Evolutionary conservation across 2,888 invertebrate genomes (phyloP).

Genomic region (Timema cristinae): DNA sequence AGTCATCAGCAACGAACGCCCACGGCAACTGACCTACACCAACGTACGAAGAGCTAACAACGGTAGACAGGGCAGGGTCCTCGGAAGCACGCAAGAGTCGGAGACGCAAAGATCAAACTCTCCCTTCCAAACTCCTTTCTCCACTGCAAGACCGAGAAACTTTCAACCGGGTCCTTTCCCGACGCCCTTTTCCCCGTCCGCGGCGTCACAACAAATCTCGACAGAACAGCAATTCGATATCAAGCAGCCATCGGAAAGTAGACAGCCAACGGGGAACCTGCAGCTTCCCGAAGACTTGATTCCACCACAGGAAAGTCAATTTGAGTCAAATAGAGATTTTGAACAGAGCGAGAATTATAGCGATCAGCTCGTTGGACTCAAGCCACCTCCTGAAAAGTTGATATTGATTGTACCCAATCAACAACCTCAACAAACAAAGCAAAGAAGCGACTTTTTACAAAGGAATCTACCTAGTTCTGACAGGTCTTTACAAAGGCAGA

Average conservation of each 20-base stretch:
- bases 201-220: too few species aligned
- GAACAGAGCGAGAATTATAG: not conserved
- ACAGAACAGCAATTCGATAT: too few species aligned
- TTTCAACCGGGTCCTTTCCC: not conserved
- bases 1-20: not conserved
- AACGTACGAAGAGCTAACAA: not conserved
- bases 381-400: too few species aligned
- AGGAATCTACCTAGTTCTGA: too few species aligned
- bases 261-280: not conserved
- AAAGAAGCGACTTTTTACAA: not conserved
- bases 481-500: too few species aligned
- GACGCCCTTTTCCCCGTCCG: not conserved
- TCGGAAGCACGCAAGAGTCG: not conserved
- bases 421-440: not conserved
- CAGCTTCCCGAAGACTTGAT: not conserved
- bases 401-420: too few species aligned
- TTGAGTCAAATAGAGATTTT: not conserved
- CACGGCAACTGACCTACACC: conserved; percentile 6
- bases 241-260: not conserved
- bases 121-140: not conserved
- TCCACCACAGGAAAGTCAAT: not conserved
- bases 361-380: too few species aligned
- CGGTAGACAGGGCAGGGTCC: not conserved
- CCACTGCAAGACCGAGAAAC: not conserved
- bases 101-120: too few species aligned